These are phyloP conservation scores for Jordanella pulchra DNA, from an alignment of 2,797 vertebrate genomes.

Conservation along the genomic window DNA sequence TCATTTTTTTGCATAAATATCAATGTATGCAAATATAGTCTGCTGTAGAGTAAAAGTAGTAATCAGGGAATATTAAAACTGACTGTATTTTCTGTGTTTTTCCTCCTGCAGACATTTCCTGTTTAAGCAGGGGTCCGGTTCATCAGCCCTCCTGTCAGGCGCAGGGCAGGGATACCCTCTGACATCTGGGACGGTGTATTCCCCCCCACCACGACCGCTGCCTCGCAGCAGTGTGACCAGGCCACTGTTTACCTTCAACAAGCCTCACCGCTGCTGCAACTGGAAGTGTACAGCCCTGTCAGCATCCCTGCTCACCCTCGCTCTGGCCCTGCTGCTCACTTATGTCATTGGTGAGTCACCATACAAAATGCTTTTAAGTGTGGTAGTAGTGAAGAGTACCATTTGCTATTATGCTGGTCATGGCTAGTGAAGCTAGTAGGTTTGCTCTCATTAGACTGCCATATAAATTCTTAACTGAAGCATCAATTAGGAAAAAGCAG, in stretches of 20 bases:
- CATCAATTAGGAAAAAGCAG: constrained; percentile 49
- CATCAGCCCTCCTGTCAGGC: constrained; percentile 92
- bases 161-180: constrained; percentile 94
- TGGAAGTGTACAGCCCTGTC: constrained; percentile 96
- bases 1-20: neutral
- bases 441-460: constrained; percentile 28
- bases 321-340: constrained; percentile 89
- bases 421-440: constrained; percentile 3
- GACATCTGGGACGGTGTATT: constrained; percentile 95
- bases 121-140: constrained; percentile 95
- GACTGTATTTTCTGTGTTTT: constrained; percentile 6
- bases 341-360: constrained; percentile 92
- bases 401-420: neutral
- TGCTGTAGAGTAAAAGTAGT: neutral
- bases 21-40: neutral
- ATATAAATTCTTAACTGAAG: constrained; percentile 41
- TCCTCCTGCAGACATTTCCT: constrained; percentile 88
- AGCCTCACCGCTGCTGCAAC: constrained; percentile 95
- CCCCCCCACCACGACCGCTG: constrained; percentile 92
- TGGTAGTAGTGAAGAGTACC: neutral
- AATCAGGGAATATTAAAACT: neutral
- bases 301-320: constrained; percentile 90
- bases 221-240: constrained; percentile 93
- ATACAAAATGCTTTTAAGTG: neutral
- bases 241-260: constrained; percentile 94